Evolutionary conservation across 2,888 invertebrate species (phyloP), one percentile per base, ranked within the genome.

Genomic region (Laothoe populi): DNA sequence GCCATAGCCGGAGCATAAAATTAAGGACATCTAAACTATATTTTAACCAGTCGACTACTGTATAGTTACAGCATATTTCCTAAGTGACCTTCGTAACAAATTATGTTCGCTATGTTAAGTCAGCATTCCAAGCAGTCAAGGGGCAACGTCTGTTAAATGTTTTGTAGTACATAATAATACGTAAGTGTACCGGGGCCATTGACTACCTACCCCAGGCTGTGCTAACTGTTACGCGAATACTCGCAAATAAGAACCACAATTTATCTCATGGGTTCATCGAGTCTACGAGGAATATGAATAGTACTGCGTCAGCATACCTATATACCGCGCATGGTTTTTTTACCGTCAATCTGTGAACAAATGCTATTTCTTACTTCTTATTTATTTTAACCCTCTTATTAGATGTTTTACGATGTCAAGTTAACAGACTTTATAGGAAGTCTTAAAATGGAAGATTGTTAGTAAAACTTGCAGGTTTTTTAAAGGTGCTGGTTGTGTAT

Each of bases 151-250:
- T 48, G 38, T 26, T 26, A 44, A 26, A 16, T 53, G 7, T 21
- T 26, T 31, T 42, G 57, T 59, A 49, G 59, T 53, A 59, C n/a
- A n/a, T n/a, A 59, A 61, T 40, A 53, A 53, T 61, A 53, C 42
- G 24, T 49, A 26, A 24, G 24, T 26, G 5, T 11, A 24, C 19
- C 26, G 26, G 23, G 58, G 24, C 60, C 66, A 63, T 58, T 64
- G 64, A 60, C 49, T 64, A 62, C 45, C 16, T n/a, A n/a, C 44
- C 46, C 24, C 46, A 46, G 31, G 63, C 35, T 44, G 26, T 35
- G 13, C 31, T 21, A 61, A 64, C 59, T 46, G 63, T 63, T 67
- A 63, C 48, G 40, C 19, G 58, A 57, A 61, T 66, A 35, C 26
- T 45, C 13, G 59, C 5, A 46, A 48, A 11, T 53, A 60, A 48